These are phyloP conservation scores for Chironex yamaguchii DNA, from an alignment of 30 jellyfish, hydroid and myxozoan species.

Conservation along the genomic window DNA sequence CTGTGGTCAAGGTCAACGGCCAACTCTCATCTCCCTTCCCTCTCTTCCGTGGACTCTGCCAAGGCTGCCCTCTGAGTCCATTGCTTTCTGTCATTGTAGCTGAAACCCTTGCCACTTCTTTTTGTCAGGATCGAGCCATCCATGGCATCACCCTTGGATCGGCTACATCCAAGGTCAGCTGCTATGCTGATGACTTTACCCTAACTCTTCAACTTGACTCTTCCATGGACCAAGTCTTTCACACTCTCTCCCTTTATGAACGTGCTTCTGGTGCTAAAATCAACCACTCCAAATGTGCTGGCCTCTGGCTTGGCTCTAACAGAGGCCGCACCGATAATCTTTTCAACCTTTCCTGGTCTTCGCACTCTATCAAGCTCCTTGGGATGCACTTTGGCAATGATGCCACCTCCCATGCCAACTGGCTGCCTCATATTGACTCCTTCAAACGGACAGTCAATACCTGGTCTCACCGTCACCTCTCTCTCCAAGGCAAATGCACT, in stretches of 20 bases:
- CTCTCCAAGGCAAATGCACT: background rate
- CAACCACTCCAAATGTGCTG: background rate
- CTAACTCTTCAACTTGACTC: background rate
- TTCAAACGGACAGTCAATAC: background rate
- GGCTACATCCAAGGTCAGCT: background rate
- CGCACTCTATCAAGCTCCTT: background rate
- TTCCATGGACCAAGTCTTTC: background rate
- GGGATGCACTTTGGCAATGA: conserved; percentile 12
- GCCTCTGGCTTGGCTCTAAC: background rate
- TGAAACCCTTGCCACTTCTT: background rate
- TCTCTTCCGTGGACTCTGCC: conserved; percentile 42
- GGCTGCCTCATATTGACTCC: background rate
- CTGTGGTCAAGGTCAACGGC: too few species aligned
- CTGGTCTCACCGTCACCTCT: conserved; percentile 3
- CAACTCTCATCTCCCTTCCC: too few species aligned
- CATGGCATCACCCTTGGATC: too few species aligned
- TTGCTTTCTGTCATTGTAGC: conserved; percentile 11
- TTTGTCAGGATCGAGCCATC: too few species aligned
- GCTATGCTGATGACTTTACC: conserved; percentile 41
- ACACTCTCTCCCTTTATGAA: background rate
- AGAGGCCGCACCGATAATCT: too few species aligned
- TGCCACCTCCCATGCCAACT: background rate
- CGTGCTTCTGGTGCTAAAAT: conserved; percentile 9
- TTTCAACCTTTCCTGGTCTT: background rate
- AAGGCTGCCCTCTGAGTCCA: conserved; percentile 58